phyloP scores from a whole-genome alignment of 2,797 vertebrate species.

The Crenichthys baileyi region DNA sequence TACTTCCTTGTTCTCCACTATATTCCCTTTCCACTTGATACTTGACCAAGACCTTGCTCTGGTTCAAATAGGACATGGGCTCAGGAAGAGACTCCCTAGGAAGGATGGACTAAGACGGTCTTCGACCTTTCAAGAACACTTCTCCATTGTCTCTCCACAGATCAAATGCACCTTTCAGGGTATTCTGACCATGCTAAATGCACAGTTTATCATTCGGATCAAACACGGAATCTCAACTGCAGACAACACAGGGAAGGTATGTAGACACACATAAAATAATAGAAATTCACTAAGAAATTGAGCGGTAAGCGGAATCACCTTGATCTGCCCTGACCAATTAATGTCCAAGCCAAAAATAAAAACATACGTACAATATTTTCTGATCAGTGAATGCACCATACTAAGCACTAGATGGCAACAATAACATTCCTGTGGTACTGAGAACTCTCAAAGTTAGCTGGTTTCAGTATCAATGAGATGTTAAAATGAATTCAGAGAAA shows the following conservation, averaged over 20 bases:
- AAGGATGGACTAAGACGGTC: constrained; percentile 88
- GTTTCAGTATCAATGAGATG: background rate
- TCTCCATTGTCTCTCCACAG: constrained; percentile 90
- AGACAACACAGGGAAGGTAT: constrained; percentile 89
- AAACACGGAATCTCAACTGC: constrained; percentile 83
- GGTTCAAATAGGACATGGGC: constrained; percentile 93
- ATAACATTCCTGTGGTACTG: background rate
- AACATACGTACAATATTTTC: background rate
- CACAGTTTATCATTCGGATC: constrained; percentile 93
- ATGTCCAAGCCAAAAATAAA: background rate
- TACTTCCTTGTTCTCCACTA: constrained; percentile 92
- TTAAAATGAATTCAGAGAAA: background rate
- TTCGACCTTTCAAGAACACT: constrained; percentile 88
- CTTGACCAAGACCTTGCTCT: constrained; percentile 93
- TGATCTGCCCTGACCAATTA: background rate
- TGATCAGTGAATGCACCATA: background rate
- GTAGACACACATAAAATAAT: constrained; percentile 20
- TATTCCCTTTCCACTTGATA: constrained; percentile 97
- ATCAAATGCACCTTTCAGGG: constrained; percentile 93
- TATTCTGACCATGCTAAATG: constrained; percentile 96
- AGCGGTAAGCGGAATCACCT: background rate
- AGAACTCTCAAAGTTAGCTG: background rate
- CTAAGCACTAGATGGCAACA: background rate
- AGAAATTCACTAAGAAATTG: background rate
- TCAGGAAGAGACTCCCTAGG: constrained; percentile 88